Evolutionary conservation across 2,113 vertebrate genomes (phyloP).

Genomic region (Addax nasomaculatus): DNA sequence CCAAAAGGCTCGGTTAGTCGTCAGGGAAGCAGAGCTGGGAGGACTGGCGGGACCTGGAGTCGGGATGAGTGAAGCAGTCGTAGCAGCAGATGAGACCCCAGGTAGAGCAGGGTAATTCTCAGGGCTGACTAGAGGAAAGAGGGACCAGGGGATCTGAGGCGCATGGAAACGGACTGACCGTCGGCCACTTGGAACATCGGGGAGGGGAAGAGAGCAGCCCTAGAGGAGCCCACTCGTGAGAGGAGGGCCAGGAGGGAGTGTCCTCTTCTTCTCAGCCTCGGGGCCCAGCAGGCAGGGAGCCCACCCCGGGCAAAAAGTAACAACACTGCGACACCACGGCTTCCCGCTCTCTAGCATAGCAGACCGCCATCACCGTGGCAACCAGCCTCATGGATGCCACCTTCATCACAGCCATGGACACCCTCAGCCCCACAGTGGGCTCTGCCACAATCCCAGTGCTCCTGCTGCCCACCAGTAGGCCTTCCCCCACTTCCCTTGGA

Average conservation of each 20-base stretch:
- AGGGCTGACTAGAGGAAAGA: not conserved
- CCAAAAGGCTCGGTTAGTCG: fast-evolving
- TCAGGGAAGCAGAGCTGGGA: not conserved
- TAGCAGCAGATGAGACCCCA: not conserved
- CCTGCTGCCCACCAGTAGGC: no score
- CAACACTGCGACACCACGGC: fast-evolving
- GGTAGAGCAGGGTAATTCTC: not conserved
- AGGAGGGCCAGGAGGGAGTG: fast-evolving
- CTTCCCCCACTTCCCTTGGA: not conserved
- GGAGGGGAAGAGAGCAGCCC: not conserved
- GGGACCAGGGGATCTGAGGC: not conserved
- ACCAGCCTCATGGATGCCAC: not conserved
- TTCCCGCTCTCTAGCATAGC: no score
- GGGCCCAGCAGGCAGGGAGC: not conserved
- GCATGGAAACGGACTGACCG: not conserved
- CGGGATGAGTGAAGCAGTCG: fast-evolving
- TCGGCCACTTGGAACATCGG: fast-evolving
- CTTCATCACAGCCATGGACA: fast-evolving
- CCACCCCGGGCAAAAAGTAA: fast-evolving
- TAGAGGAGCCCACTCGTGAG: fast-evolving
- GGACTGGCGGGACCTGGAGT: fast-evolving
- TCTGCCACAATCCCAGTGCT: fast-evolving
- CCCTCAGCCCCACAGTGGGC: not conserved
- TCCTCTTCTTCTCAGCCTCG: not conserved
- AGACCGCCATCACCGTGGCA: not conserved